Base-by-base conservation (phyloP, 1,140 invertebrate genomes). In the Drosophila sturtevanti region DNA sequence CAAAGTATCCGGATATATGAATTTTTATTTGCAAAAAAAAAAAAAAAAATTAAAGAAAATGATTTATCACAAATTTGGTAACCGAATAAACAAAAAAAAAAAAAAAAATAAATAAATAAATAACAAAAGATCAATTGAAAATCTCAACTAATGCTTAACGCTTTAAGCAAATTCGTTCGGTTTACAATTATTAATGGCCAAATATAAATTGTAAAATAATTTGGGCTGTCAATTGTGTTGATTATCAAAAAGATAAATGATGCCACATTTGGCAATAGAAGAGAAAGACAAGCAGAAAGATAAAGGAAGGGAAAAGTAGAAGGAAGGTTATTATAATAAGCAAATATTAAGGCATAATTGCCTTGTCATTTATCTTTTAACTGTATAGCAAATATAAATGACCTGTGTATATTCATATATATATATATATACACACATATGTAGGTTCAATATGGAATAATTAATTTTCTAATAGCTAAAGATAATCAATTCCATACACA, bases 301-400 rank as follows among this genome's bases (percentile, higher is more conserved):
- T 7, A 11, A 21, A 0, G 6, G 16, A 3, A 21, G 14, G 41
- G 10, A n/a, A 14, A 9, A 34, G 27, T 2, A n/a, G 34, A 5
- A 10, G 16, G 14, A 7, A 16, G 27, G 14, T 27, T 11, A 58
- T 58, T 58, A 37, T 16, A 58, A 37, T 31, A 37, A 58, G 59
- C 69, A 52, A 71, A 55, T 16, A 71, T 63, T 71, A 44, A 59
- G 55, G 70, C 65, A 66, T 65, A 37, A 73, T 69, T 72, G 59
- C 65, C 65, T 52, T 38, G 70, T 41, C 38, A 66, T 22, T n/a
- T 27, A 27, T 35, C 44, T 24, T 55, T 44, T n/a, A 31, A 59
- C 70, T 63, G 74, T 74, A 60, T 74, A 74, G 73, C 55, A 74
- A 9, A 48, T 14, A 21, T 16, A 16, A 44, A 44, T 14, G 9